Percentiles rank a stretch among this genome's conserved stretches.
Conservation (phyloP, 2,113 vertebrate genomes). For the Phodopus roborovskii region DNA sequence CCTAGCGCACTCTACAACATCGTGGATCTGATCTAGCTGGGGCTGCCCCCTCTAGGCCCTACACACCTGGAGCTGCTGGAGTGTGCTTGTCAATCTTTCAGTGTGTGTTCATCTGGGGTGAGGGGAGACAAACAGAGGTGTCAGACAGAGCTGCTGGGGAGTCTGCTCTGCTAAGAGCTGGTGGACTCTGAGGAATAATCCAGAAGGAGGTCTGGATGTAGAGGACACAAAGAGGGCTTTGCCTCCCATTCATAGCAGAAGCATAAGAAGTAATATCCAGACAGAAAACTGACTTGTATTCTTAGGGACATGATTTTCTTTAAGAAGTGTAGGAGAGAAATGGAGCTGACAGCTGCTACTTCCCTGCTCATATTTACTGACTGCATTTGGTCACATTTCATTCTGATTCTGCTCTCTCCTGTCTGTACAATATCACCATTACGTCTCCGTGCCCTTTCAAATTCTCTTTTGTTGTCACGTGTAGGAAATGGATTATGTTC, state of each 20-base stretch:
- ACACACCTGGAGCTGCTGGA: slow-evolving; percentile 17
- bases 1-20: neutral
- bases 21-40: neutral
- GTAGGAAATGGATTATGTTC: slow-evolving; percentile 54
- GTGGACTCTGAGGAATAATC: neutral
- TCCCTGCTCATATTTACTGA: slow-evolving; percentile 9
- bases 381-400: slow-evolving; percentile 63
- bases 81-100: slow-evolving; percentile 13
- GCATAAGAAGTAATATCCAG: slow-evolving; percentile 10
- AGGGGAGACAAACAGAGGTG: neutral
- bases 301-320: slow-evolving; percentile 48
- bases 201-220: neutral
- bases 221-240: neutral
- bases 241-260: slow-evolving; percentile 26
- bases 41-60: neutral
- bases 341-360: slow-evolving; percentile 58
- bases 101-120: neutral
- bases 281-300: slow-evolving; percentile 32
- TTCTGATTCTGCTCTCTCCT: slow-evolving; percentile 30
- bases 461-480: neutral
- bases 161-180: neutral
- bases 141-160: neutral
- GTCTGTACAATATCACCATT: slow-evolving; percentile 22
- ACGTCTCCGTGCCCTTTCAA: slow-evolving; percentile 43
- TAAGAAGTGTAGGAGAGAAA: slow-evolving; percentile 37